These are phyloP conservation scores for Brenthis daphne DNA, from an alignment of 2,888 invertebrate genomes.

Conservation along the genomic window DNA sequence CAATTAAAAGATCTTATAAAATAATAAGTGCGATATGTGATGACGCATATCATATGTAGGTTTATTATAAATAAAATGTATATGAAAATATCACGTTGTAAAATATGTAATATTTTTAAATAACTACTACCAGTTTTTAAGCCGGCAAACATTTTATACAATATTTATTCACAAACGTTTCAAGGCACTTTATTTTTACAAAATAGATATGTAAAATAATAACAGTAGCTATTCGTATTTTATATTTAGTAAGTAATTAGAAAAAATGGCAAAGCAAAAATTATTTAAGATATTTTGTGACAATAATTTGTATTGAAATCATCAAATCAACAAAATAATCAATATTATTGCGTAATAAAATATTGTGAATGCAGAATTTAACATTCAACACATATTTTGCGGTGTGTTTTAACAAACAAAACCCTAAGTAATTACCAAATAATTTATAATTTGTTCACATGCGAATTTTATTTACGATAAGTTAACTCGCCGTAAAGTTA, in stretches of 20 bases:
- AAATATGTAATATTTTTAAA: too few species aligned
- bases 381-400: constrained; percentile 23
- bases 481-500: constrained; percentile 42
- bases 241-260: neutral
- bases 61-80: too few species aligned
- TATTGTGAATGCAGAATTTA: constrained; percentile 22
- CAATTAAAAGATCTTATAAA: too few species aligned
- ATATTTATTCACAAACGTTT: too few species aligned
- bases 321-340: constrained; percentile 5
- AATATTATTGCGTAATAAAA: constrained; percentile 21
- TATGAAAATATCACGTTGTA: too few species aligned
- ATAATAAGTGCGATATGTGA: too few species aligned
- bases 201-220: too few species aligned
- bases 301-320: neutral
- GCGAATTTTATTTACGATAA: constrained; percentile 42
- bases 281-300: neutral
- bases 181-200: too few species aligned
- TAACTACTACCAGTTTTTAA: too few species aligned
- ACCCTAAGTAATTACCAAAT: constrained; percentile 31
- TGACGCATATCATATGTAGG: too few species aligned
- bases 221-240: too few species aligned
- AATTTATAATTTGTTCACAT: constrained; percentile 37
- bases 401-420: constrained; percentile 30
- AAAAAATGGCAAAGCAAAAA: neutral
- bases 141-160: too few species aligned